A percentile compares a stretch with the other conserved stretches of the same genome.
phyloP scores from a whole-genome alignment of 1,140 invertebrate species.

The Conus ventricosus region DNA sequence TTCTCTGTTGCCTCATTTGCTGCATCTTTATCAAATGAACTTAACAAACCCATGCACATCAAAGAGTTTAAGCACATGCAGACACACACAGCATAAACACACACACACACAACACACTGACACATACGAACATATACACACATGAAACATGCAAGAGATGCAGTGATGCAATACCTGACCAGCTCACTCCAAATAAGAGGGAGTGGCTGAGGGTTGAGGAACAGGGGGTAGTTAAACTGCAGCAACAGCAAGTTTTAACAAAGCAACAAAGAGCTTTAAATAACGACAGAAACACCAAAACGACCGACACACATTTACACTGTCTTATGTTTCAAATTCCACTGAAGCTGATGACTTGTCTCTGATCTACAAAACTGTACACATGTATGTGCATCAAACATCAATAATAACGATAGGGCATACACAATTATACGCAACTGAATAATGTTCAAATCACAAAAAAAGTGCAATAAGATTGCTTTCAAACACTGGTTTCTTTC shows the following conservation, averaged over 20 bases:
- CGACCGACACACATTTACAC: not conserved
- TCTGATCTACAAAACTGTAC: not conserved
- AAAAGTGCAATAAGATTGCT: not conserved
- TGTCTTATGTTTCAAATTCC: not conserved
- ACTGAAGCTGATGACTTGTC: not conserved
- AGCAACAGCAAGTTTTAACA: not conserved
- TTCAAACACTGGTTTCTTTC: constrained; percentile 70
- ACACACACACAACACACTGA: not conserved
- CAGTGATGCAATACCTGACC: not conserved
- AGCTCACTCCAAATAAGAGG: not conserved
- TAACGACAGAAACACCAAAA: not conserved
- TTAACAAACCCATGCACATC: not conserved
- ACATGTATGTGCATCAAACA: not conserved
- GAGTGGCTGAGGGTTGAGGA: not conserved
- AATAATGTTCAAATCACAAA: not conserved
- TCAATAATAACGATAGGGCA: not conserved
- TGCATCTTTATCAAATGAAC: not conserved
- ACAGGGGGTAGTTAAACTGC: not conserved
- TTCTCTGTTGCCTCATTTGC: not conserved
- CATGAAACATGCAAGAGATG: not conserved
- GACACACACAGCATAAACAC: not conserved
- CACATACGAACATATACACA: too few relatives aligned
- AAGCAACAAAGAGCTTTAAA: not conserved
- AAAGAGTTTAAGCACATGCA: not conserved
- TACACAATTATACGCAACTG: not conserved